Percentiles rank a stretch among this genome's conserved stretches.
Conservation (phyloP, 1,140 invertebrate genomes). For the Neodiprion fabricii region DNA sequence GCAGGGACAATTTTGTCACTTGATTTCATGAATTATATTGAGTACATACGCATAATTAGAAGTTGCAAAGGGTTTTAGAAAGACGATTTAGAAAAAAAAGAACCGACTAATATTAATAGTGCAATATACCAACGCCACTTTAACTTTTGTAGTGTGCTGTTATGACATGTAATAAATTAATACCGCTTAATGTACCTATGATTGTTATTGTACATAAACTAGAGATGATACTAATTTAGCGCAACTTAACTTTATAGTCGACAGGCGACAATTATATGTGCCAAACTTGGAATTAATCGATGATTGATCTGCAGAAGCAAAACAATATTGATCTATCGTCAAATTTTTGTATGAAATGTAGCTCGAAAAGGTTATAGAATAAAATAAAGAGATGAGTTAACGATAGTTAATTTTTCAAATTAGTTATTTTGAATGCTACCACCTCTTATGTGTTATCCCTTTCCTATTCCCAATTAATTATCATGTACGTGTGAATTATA, state of each 20-base stretch:
- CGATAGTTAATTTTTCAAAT: neutral
- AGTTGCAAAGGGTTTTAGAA: neutral
- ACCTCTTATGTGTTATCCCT: conserved; percentile 1
- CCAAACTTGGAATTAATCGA: conserved; percentile 22
- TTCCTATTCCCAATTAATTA: neutral
- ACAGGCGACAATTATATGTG: conserved; percentile 19
- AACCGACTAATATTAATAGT: neutral
- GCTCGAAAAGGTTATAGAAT: neutral
- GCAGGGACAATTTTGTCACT: neutral
- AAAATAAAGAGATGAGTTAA: neutral
- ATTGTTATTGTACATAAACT: neutral
- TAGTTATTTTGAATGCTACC: conserved; percentile 5
- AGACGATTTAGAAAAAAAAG: neutral
- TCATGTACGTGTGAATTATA: neutral
- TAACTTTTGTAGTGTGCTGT: conserved; percentile 3
- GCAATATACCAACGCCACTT: neutral
- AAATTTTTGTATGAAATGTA: conserved; percentile 5
- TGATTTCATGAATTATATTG: neutral
- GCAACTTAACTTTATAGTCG: conserved; percentile 1
- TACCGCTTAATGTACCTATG: neutral
- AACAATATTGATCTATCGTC: no score
- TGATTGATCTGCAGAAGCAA: conserved; percentile 18
- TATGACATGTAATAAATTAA: neutral
- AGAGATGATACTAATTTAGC: conserved; percentile 8
- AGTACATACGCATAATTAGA: neutral